Base-by-base conservation (phyloP, 2,113 vertebrate species). In the Dromiciops gliroides region DNA sequence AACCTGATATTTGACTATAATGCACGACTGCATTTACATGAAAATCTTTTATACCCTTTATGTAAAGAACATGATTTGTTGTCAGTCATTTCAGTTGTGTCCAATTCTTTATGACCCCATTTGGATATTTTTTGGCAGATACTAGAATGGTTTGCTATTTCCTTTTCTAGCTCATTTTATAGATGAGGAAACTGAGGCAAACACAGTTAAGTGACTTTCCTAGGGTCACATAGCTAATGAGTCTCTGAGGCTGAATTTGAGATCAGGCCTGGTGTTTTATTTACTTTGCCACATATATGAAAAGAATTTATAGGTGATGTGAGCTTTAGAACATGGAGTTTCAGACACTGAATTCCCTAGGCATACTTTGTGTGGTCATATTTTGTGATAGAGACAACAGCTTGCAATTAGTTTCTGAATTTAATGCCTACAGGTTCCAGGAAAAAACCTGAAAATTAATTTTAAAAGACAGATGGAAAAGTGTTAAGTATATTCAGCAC, bases 401-500 rank as follows among this genome's bases (percentile, higher is more conserved):
- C n/a, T 92, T 91, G 19, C 89, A 93, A 75, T 92, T 91, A 95
- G 28, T 60, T 93, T 92, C 49, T 90, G 23, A 90, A 47, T 89
- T 90, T 89, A 23, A 91, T 51, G 90, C 51, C 47, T 90, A 28
- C 8, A 60, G 8, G 22, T 96, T 95, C 60, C 92, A 48, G 49
- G 91, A 97, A 94, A 51, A 91, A 92, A 47, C 44, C 94, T 95
- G 50, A 93, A 95, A 94, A 93, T 91, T n/a, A 2, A 0, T 56
- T 93, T 96, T 92, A 51, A 93, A 44, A 93, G 83, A 96, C 91
- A 52, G 50, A 48, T 94, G 0, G 90, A 92, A 95, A 90, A 48
- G 51, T 91, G 5, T 90, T 48, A 49, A 90, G 96, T 93, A 96
- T 49, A 53, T 56, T 96, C 94, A 93, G 93, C n/a, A 75, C 94